phyloP scores from a whole-genome alignment of 2,888 invertebrate species.

The Stenolophus ochropezus region DNA sequence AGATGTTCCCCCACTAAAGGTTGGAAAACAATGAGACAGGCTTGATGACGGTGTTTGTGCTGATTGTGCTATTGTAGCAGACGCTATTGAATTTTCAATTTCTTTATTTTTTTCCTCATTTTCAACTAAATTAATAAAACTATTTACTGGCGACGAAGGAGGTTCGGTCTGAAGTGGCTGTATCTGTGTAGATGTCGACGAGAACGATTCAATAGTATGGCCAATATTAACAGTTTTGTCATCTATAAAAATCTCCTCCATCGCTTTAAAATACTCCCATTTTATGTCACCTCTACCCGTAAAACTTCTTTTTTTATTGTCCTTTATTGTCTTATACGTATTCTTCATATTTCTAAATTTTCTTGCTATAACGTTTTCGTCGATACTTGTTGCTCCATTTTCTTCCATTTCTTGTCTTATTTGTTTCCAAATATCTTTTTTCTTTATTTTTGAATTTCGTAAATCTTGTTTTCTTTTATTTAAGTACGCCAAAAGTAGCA shows the following conservation, averaged over 20 bases:
- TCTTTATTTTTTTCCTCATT: neutral
- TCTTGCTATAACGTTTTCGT: neutral
- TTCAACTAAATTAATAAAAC: neutral
- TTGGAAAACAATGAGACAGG: neutral
- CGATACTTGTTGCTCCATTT: neutral
- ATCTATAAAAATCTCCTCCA: constrained; percentile 3
- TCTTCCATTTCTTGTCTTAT: neutral
- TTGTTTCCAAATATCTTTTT: neutral
- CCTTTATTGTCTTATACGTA: neutral
- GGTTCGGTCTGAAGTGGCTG: neutral
- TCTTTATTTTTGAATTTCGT: neutral
- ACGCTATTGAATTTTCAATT: neutral
- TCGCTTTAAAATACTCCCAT: constrained; percentile 6
- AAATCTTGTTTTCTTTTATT: neutral
- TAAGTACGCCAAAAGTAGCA: neutral
- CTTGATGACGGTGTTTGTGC: neutral
- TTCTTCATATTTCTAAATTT: constrained; percentile 12
- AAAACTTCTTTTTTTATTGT: constrained; percentile 6
- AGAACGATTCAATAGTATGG: neutral
- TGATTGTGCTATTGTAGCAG: neutral
- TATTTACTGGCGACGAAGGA: neutral
- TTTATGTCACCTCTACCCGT: constrained; percentile 13
- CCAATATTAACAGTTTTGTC: constrained; percentile 27
- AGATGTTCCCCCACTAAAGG: neutral
- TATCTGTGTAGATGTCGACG: neutral